Evolutionary conservation across 2,113 vertebrate species (phyloP).

Genomic region (Aspiorhynchus laticeps): DNA sequence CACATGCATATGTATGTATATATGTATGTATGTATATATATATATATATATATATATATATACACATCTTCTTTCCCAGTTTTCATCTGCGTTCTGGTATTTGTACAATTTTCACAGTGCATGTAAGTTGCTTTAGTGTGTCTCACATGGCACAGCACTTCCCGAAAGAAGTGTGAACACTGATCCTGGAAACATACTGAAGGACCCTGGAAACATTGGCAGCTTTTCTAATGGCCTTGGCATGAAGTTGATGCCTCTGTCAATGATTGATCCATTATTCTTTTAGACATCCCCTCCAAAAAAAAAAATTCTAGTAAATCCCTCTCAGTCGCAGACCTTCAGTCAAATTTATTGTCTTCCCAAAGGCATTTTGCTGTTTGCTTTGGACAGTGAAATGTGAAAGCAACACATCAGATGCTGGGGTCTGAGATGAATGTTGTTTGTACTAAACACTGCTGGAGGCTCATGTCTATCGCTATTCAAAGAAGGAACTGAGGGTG

Average conservation of each 20-base stretch:
- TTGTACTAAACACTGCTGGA: background rate
- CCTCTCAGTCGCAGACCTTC: background rate
- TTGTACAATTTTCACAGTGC: background rate
- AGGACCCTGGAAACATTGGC: background rate
- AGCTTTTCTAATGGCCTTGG: background rate
- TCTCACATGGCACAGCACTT: background rate
- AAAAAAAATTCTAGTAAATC: background rate
- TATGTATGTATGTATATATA: too few relatives aligned
- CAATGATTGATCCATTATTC: background rate
- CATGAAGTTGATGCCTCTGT: conserved; percentile 8
- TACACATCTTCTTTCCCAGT: too few relatives aligned
- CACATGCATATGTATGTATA: background rate
- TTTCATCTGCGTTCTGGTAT: background rate
- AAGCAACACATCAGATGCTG: background rate
- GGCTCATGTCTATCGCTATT: background rate
- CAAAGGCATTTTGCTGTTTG: background rate
- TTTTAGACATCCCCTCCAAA: background rate
- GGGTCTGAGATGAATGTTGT: background rate
- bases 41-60: too few relatives aligned
- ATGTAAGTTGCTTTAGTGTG: background rate
- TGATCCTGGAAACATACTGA: background rate
- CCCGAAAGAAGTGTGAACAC: background rate
- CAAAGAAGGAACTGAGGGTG: background rate
- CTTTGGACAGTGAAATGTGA: background rate
- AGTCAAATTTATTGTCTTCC: conserved; percentile 14